A percentile compares a stretch with the other conserved stretches of the same genome.
Evolutionary conservation across 92 coral and sea anemone genomes (phyloP).

Genomic region (Palythoa grandiflora): DNA sequence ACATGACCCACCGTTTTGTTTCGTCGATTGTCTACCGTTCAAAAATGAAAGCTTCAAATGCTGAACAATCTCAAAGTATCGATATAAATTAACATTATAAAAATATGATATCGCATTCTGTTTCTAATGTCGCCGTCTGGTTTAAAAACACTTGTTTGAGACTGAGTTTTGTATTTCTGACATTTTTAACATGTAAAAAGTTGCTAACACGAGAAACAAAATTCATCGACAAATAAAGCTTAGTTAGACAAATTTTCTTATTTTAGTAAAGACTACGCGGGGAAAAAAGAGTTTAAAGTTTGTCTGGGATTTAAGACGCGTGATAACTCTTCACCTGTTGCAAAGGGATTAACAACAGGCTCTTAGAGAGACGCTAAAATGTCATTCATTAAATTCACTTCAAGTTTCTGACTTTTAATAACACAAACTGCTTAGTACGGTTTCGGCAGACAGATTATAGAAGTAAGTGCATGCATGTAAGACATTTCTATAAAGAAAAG

Average conservation of each 20-base stretch:
- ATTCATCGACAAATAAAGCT: not conserved
- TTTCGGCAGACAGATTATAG: not conserved
- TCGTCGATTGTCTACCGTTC: not conserved
- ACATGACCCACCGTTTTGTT: not conserved
- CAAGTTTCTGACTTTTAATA: not conserved
- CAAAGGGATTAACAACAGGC: not conserved
- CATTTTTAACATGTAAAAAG: not conserved
- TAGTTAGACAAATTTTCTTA: not conserved
- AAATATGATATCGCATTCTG: not conserved
- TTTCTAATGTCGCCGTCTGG: not conserved
- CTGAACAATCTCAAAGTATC: not conserved
- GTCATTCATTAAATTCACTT: not conserved
- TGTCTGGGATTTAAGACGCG: not conserved
- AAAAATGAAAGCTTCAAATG: constrained; percentile 9
- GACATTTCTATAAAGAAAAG: not conserved
- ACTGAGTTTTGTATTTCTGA: not conserved
- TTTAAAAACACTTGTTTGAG: not conserved
- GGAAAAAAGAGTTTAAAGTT: not conserved
- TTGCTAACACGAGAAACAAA: not conserved
- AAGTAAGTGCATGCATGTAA: not conserved
- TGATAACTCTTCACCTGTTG: not conserved
- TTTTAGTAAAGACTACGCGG: not conserved
- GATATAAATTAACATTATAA: not conserved
- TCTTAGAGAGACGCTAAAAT: not conserved
- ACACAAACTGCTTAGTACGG: not conserved